phyloP scores from a whole-genome alignment of 2,797 vertebrate genomes.

The Loriculus beryllinus region DNA sequence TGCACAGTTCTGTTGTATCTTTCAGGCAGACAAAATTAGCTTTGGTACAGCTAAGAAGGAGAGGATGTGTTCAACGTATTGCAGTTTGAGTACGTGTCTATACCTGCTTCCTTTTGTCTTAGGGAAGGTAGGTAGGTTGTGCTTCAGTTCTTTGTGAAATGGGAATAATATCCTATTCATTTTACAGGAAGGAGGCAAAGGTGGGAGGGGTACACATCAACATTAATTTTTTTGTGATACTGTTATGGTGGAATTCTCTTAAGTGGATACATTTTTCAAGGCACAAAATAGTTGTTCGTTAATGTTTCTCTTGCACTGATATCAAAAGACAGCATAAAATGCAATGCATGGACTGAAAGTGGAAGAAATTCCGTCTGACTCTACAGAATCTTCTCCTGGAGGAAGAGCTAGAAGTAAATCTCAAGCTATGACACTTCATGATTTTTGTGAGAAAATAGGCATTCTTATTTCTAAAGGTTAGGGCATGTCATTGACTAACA shows the following conservation, averaged over 20 bases:
- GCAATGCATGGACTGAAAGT: neutral
- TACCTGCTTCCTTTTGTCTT: slow-evolving; percentile 4
- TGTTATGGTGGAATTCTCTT: neutral
- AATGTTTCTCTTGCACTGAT: neutral
- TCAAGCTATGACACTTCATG: neutral
- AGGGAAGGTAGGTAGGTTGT: neutral
- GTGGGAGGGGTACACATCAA: neutral
- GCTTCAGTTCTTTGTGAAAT: neutral
- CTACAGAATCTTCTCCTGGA: neutral
- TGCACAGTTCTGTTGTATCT: neutral
- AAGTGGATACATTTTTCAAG: neutral
- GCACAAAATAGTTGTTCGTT: neutral
- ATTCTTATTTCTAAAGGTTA: neutral
- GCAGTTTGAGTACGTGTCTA: slow-evolving; percentile 17
- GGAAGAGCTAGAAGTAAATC: neutral
- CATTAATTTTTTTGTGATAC: neutral
- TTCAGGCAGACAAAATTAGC: slow-evolving; percentile 10
- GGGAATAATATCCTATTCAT: neutral
- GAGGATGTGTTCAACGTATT: slow-evolving; percentile 1
- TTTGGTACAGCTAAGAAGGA: slow-evolving; percentile 1
- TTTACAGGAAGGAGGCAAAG: neutral
- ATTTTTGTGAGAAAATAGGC: neutral
- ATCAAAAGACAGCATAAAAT: neutral
- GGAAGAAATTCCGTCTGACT: neutral
- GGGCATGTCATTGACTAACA: neutral